A percentile compares a stretch with the other conserved stretches of the same genome.
phyloP scores from a whole-genome alignment of 2,113 vertebrate genomes.

The Chrysemys picta region DNA sequence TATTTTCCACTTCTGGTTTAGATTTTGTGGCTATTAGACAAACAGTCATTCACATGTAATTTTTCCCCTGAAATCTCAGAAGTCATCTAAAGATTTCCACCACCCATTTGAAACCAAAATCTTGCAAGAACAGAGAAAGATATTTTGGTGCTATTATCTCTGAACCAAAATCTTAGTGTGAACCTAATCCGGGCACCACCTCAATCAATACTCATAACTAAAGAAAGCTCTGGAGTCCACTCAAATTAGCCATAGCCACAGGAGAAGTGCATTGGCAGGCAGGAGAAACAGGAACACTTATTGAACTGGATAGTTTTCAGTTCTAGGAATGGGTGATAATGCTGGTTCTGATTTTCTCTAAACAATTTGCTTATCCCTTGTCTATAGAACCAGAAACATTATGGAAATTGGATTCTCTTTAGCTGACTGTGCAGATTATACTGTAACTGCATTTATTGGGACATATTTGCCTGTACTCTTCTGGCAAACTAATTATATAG shows the following conservation, averaged over 20 bases:
- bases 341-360: not conserved
- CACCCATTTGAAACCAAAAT: not conserved
- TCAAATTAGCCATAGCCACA: not conserved
- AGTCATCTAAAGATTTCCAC: not conserved
- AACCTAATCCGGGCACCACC: not conserved
- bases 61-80: not conserved
- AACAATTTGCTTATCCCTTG: not conserved
- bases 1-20: not conserved
- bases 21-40: not conserved
- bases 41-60: not conserved
- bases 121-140: not conserved
- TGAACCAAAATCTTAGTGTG: not conserved
- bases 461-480: not conserved
- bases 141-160: fast-evolving
- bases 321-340: not conserved
- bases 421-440: not conserved
- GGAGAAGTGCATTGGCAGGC: not conserved
- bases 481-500: not conserved
- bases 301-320: not conserved
- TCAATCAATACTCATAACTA: not conserved
- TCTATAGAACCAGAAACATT: not conserved
- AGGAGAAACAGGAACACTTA: not conserved
- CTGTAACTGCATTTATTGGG: not conserved
- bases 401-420: not conserved
- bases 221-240: not conserved